A percentile compares a stretch with the other conserved stretches of the same genome.
phyloP scores from a whole-genome alignment of 2,113 vertebrate genomes.

The Heteronetta atricapilla region DNA sequence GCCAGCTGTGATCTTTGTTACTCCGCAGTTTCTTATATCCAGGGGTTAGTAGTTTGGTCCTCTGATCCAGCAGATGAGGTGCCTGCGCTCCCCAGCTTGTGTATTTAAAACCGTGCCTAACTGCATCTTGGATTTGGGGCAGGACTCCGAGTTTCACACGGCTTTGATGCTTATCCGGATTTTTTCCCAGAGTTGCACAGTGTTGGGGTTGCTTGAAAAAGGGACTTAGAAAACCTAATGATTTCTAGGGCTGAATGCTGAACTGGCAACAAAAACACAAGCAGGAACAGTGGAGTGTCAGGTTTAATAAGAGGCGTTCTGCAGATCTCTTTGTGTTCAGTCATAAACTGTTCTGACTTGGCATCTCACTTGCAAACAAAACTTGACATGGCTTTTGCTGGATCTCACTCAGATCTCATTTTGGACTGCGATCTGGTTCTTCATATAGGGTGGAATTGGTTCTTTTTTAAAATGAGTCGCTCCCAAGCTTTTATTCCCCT shows the following conservation, averaged over 20 bases:
- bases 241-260: constrained; percentile 14
- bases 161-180: constrained; percentile 22
- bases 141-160: not conserved
- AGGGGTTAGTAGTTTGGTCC: not conserved
- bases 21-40: not conserved
- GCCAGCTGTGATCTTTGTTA: not conserved
- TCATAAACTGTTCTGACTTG: constrained; percentile 6
- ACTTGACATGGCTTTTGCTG: constrained; percentile 10
- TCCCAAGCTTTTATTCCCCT: not conserved
- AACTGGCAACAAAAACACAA: not conserved
- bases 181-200: not conserved
- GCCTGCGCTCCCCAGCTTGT: not conserved
- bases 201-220: not conserved
- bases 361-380: not conserved
- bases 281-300: not conserved
- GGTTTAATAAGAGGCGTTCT: not conserved
- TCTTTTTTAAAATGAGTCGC: not conserved
- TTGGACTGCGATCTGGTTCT: not conserved
- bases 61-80: not conserved
- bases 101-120: not conserved
- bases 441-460: not conserved
- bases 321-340: not conserved
- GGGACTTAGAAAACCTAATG: constrained; percentile 8
- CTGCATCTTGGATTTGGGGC: not conserved
- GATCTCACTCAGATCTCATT: not conserved